Evolutionary conservation across 2,797 vertebrate species (phyloP).

Genomic region (Hirundo rustica): DNA sequence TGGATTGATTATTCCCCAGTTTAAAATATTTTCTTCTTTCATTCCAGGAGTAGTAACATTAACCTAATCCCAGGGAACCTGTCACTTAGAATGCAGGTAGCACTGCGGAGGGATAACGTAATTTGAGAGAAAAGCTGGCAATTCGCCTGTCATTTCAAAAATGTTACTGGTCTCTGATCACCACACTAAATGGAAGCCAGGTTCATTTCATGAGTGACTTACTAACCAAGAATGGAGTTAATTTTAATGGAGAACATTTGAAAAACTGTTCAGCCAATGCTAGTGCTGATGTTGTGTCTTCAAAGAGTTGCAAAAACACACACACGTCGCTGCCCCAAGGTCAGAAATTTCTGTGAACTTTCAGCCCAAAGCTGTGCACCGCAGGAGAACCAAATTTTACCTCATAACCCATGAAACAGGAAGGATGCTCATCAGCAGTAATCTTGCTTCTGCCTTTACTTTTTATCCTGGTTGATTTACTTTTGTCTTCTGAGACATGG

Average conservation of each 20-base stretch:
- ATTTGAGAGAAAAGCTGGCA: neutral
- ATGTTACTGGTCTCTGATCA: neutral
- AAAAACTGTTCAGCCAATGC: neutral
- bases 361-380: neutral
- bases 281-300: neutral
- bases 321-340: neutral
- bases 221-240: neutral
- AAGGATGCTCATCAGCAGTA: neutral
- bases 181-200: neutral
- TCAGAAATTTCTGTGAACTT: neutral
- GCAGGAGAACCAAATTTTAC: neutral
- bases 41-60: neutral
- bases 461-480: neutral
- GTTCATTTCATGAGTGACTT: neutral
- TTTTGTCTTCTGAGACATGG: neutral
- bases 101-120: neutral
- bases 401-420: fast-evolving
- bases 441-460: neutral
- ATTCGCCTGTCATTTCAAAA: neutral
- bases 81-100: conserved; percentile 2
- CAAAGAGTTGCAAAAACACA: neutral
- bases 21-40: conserved; percentile 17
- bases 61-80: neutral
- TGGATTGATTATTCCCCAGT: conserved; percentile 1
- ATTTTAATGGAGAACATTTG: neutral